A percentile compares a stretch with the other conserved stretches of the same genome.
phyloP scores from a whole-genome alignment of 2,797 vertebrate genomes.

The Adelosebastes latens region DNA sequence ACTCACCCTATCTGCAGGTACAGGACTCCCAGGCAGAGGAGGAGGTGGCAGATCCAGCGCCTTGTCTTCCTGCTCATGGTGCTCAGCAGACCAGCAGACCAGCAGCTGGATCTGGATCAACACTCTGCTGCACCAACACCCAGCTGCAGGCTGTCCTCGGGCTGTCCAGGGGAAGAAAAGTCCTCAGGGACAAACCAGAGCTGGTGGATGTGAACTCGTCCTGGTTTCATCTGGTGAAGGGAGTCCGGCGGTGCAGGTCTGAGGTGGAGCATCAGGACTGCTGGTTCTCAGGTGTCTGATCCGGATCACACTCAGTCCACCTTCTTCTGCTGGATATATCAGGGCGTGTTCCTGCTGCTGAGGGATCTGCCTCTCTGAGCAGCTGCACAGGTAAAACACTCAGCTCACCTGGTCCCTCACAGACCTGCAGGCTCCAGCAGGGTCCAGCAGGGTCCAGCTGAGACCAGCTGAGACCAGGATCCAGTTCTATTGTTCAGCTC shows the following conservation, averaged over 20 bases:
- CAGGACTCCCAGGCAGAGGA: slow-evolving; percentile 89
- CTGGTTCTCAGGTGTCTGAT: slow-evolving; percentile 62
- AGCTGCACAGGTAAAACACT: slow-evolving; percentile 50
- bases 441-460: too few relatives aligned
- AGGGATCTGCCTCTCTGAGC: slow-evolving; percentile 48
- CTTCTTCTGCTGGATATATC: slow-evolving; percentile 34
- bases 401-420: slow-evolving; percentile 8
- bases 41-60: slow-evolving; percentile 90
- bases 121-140: not conserved
- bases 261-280: slow-evolving; percentile 58
- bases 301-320: slow-evolving; percentile 1
- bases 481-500: not conserved
- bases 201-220: slow-evolving; percentile 65
- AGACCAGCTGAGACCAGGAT: not conserved
- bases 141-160: not conserved
- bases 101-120: not conserved
- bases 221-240: slow-evolving; percentile 68
- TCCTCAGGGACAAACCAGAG: slow-evolving; percentile 64
- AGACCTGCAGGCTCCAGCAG: too few relatives aligned
- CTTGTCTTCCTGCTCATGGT: slow-evolving; percentile 93
- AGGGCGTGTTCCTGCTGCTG: slow-evolving; percentile 78
- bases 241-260: slow-evolving; percentile 51
- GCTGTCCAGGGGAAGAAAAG: slow-evolving; percentile 61
- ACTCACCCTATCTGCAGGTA: slow-evolving; percentile 93
- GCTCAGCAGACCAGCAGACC: slow-evolving; percentile 49